Percentiles rank a stretch among this genome's conserved stretches.
These are phyloP conservation scores for Basileuterus tristriatus DNA, from an alignment of 2,797 vertebrate genomes.

Conservation along the genomic window DNA sequence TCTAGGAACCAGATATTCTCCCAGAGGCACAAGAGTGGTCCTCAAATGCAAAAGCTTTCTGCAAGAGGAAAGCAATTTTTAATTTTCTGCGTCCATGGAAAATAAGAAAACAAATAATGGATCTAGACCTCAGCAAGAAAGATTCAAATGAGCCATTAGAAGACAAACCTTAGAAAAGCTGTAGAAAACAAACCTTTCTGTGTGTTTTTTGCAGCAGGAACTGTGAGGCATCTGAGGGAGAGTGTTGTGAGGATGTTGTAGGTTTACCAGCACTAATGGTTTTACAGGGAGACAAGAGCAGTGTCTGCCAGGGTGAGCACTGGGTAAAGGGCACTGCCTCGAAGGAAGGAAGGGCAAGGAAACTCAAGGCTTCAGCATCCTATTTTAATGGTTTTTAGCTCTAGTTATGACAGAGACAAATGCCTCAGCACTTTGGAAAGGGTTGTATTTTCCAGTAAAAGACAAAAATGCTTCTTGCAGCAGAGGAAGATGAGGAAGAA, in stretches of 20 bases:
- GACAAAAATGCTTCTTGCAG: conserved; percentile 55
- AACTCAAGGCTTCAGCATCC: not conserved
- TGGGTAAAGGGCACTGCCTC: not conserved
- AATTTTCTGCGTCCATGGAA: not conserved
- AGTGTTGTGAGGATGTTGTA: not conserved
- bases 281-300: not conserved
- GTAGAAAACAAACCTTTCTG: not conserved
- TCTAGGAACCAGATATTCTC: not conserved
- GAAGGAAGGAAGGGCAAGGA: not conserved
- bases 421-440: not conserved
- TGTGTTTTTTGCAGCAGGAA: not conserved
- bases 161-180: not conserved
- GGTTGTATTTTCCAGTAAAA: not conserved
- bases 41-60: not conserved
- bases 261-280: not conserved
- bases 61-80: not conserved
- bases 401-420: not conserved
- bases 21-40: not conserved
- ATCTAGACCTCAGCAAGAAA: not conserved
- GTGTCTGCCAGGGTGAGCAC: not conserved
- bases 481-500: conserved; percentile 94
- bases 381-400: not conserved
- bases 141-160: not conserved
- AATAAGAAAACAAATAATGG: not conserved
- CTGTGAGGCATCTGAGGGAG: not conserved